phyloP scores from a whole-genome alignment of 2,797 vertebrate species.

The Brachyrhaphis roseni region DNA sequence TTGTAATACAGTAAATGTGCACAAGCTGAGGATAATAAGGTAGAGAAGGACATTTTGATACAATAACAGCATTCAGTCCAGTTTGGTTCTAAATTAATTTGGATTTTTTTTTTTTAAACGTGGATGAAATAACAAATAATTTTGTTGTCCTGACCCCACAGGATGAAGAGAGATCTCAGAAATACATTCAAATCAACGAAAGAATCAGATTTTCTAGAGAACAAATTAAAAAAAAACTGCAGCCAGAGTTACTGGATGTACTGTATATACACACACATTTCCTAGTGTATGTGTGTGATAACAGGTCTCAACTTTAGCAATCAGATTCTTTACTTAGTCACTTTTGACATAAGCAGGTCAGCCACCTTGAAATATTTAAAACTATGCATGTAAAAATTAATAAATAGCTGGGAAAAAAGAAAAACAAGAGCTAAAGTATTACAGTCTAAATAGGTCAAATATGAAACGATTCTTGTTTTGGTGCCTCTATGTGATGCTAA shows the following conservation, averaged over 20 bases:
- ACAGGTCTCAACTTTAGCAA: background rate
- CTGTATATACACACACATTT: too few species aligned
- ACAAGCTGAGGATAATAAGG: background rate
- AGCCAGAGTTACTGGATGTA: background rate
- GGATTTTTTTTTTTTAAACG: background rate
- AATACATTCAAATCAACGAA: background rate
- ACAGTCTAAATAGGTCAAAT: conserved; percentile 16
- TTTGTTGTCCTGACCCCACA: background rate
- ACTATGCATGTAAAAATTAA: background rate
- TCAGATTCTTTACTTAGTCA: background rate
- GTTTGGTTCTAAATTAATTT: background rate
- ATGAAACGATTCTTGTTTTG: conserved; percentile 13
- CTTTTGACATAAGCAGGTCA: background rate
- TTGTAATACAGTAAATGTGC: background rate
- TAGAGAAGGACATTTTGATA: background rate
- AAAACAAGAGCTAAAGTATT: background rate
- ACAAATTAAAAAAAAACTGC: background rate
- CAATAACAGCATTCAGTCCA: background rate
- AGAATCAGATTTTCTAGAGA: background rate
- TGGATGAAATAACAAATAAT: background rate
- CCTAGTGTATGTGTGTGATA: too few species aligned
- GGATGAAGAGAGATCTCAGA: background rate
- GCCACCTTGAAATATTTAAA: background rate
- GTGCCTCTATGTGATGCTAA: conserved; percentile 18
- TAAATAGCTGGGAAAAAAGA: background rate